Conservation (phyloP, 2,888 invertebrate species). For the Dione juno region DNA sequence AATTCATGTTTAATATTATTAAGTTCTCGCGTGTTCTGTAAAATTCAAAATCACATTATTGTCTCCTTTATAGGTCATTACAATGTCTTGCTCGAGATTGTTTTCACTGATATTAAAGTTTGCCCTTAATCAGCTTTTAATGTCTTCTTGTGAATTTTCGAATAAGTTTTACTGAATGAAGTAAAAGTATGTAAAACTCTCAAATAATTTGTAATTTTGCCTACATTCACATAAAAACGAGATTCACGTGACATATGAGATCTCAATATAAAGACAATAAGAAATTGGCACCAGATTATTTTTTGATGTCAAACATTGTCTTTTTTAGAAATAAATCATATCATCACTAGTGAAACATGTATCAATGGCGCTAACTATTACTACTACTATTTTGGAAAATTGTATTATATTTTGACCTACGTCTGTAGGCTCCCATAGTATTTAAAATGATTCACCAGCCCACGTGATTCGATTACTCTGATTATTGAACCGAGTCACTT, state of each 20-base stretch:
- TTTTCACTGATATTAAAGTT: conserved; percentile 24
- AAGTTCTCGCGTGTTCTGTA: conserved; percentile 31
- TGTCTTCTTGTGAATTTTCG: conserved; percentile 23
- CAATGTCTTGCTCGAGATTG: conserved; percentile 38
- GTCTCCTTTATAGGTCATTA: conserved; percentile 55
- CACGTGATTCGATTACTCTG: conserved; percentile 65
- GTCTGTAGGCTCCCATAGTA: background rate
- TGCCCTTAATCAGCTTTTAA: conserved; percentile 34
- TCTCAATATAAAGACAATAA: no score
- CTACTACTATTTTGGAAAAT: no score
- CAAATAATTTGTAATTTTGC: conserved; percentile 7
- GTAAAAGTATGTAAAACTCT: background rate
- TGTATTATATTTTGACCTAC: background rate
- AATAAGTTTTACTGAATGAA: conserved; percentile 10
- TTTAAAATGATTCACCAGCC: conserved; percentile 28
- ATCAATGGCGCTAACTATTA: no score
- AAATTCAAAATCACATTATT: conserved; percentile 27
- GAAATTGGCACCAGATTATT: no score
- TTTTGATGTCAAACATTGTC: no score
- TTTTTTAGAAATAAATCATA: no score
- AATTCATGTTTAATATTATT: conserved; percentile 22
- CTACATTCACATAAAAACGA: background rate
- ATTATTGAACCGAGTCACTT: conserved; percentile 56
- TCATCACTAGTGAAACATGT: no score
- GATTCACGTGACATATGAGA: no score